Evolutionary conservation across 1,140 invertebrate genomes (phyloP), one percentile per base, ranked within the genome.

Genomic region (Drosophila ambigua): DNA sequence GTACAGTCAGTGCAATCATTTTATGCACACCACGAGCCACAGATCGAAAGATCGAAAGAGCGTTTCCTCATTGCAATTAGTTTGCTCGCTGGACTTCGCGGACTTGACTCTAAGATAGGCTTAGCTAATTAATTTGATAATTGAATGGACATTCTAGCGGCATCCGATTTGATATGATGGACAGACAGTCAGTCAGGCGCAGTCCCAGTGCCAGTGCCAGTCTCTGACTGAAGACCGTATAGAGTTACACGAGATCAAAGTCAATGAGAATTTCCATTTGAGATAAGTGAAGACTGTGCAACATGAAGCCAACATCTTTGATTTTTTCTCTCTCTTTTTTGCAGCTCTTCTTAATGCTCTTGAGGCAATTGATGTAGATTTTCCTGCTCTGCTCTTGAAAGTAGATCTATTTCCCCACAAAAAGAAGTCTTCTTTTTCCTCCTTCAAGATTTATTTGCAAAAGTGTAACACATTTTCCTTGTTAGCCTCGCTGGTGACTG

Each of bases 101-200:
- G 53, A 75, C 66, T 69, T 13, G 72, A 64, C 69, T 49, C 39
- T 55, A 44, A 81, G 83, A 87, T 87, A 64, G 69, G 71, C 74
- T 78, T 76, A 68, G 69, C 58, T 87, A 85, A 87, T 82, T 79
- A 87, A 78, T 78, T 82, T 76, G 62, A 85, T 72, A 72, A 87
- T 87, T 87, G 82, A 72, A 44, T 74, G 73, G 50, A 59, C 68
- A 78, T 72, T 35, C 61, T 61, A 63, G 57, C 61, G 77, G 82
- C 69, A 54, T 72, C 45, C 39, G 35, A 39, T 13, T 4, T 39
- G 35, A 39, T 48, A 46, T 61, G 54, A 72, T 66, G 35, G 53
- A 55, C 50, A 53, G 28, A 20, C 26, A 26, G 35, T 39, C 35
- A 35, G 31, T 35, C 35, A 39, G 35, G 4, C 35, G 4, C 35